Evolutionary conservation across 1,140 invertebrate species (phyloP), one percentile per base, ranked within the genome.

Genomic region (Diorhabda elongata): DNA sequence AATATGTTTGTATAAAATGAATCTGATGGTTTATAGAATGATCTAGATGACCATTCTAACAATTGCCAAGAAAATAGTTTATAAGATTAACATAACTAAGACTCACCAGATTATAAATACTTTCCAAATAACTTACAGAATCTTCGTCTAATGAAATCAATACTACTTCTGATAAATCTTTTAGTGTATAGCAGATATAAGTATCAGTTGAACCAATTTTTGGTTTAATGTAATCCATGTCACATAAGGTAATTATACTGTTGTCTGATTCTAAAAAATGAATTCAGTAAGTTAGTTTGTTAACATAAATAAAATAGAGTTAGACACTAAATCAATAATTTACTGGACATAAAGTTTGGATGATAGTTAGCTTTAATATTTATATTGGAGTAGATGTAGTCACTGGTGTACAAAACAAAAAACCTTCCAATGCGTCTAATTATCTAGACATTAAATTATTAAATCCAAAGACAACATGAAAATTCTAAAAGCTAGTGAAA

Each of bases 151-250:
- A 42, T 42, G 64, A 66, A 5, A 67, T 8, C 0, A 73, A 47
- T 3, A 67, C 69, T 44, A 73, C 41, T 44, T 61, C 44, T 11
- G 66, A 58, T 26, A 58, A 44, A 44, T 64, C 61, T 41, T 47
- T 64, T 42, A 59, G 58, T n/a, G 4, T 61, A 45, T 69, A 64
- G 26, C 67, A 67, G 3, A 73, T 7, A 57, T 64, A 71, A 3
- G 47, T 11, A 3, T 59, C 65, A 4, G 63, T 56, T 9, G 42
- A 5, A 52, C 70, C 72, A 7, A 69, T 45, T 57, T 60, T n/a
- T 3, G 59, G 41, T 44, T 69, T 71, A 9, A 64, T 57, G 4
- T n/a, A 66, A 11, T 68, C 42, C 67, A 73, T 64, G 5, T 69
- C 65, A 52, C 61, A 26, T 26, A 26, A 26, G 26, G 26, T 26